Percentiles rank a stretch among this genome's conserved stretches.
Conservation (phyloP, 2,888 invertebrate genomes). For the Orchestes rusci region DNA sequence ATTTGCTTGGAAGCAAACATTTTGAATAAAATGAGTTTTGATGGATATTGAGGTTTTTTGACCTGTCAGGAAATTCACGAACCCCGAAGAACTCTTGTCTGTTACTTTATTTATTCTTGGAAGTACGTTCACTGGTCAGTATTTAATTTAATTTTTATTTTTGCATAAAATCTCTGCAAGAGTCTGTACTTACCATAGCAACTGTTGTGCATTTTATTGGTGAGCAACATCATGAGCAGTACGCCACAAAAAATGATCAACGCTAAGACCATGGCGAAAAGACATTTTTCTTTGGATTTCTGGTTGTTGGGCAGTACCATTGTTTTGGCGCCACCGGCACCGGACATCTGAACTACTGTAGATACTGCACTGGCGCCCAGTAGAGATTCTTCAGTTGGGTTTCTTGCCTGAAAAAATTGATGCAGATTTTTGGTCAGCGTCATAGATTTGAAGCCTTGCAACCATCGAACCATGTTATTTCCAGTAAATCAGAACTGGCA, state of each 20-base stretch:
- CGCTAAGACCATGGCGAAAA: conserved; percentile 36
- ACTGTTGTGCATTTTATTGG: conserved; percentile 28
- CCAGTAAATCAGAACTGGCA: too few relatives aligned
- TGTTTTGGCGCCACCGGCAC: conserved; percentile 37
- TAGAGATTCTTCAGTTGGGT: conserved; percentile 18
- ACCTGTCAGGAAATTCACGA: too few relatives aligned
- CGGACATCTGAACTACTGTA: conserved; percentile 37
- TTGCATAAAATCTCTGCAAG: too few relatives aligned
- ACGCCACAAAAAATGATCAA: conserved; percentile 36
- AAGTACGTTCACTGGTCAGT: too few relatives aligned
- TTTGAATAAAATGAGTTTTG: too few relatives aligned
- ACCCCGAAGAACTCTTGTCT: too few relatives aligned
- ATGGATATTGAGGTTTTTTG: too few relatives aligned
- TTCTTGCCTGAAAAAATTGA: conserved; percentile 14
- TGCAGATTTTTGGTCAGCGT: not conserved
- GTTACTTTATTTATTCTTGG: too few relatives aligned
- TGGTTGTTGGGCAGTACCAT: conserved; percentile 35
- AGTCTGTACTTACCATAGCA: conserved; percentile 39
- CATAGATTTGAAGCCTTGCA: too few relatives aligned
- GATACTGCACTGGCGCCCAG: conserved; percentile 17
- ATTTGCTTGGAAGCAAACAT: too few relatives aligned
- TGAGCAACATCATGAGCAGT: conserved; percentile 35
- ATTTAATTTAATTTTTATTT: too few relatives aligned
- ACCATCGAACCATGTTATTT: too few relatives aligned
- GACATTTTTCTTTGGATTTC: conserved; percentile 36